These are phyloP conservation scores for Hetaerina titia DNA, from an alignment of 2,888 invertebrate genomes.

Conservation along the genomic window DNA sequence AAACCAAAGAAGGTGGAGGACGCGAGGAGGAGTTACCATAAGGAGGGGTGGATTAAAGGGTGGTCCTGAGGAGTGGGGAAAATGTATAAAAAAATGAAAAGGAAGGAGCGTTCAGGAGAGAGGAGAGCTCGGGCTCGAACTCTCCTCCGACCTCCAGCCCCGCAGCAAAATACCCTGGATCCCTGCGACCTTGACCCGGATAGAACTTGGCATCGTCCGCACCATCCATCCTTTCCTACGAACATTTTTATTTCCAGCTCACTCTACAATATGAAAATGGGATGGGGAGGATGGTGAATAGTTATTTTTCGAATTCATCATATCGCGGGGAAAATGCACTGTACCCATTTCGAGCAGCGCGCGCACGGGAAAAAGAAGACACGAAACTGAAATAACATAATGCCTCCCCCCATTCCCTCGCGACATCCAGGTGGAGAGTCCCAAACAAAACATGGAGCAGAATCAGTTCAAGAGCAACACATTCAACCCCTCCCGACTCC, in stretches of 20 bases:
- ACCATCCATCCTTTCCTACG: background rate
- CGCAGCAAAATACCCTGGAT: slow-evolving; percentile 11
- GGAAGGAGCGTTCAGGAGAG: background rate
- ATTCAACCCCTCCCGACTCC: background rate
- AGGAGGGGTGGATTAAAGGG: background rate
- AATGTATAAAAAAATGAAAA: background rate
- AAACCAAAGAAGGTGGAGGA: background rate
- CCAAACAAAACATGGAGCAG: background rate
- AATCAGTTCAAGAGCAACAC: slow-evolving; percentile 57
- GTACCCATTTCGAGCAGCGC: background rate
- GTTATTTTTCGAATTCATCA: slow-evolving; percentile 1
- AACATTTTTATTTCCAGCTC: slow-evolving; percentile 34
- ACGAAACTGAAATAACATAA: background rate
- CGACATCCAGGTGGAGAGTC: background rate
- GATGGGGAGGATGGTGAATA: background rate
- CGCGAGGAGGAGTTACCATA: background rate
- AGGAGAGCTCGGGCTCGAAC: background rate
- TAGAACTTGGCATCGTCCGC: slow-evolving; percentile 33
- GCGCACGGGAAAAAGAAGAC: background rate
- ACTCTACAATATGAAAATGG: background rate
- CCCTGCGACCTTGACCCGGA: slow-evolving; percentile 56
- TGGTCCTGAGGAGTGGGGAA: background rate
- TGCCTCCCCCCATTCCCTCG: background rate
- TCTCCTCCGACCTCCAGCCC: slow-evolving; percentile 10
- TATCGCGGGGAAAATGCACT: background rate